phyloP scores from a whole-genome alignment of 2,797 vertebrate genomes.

The Ctenosaura bakeri region DNA sequence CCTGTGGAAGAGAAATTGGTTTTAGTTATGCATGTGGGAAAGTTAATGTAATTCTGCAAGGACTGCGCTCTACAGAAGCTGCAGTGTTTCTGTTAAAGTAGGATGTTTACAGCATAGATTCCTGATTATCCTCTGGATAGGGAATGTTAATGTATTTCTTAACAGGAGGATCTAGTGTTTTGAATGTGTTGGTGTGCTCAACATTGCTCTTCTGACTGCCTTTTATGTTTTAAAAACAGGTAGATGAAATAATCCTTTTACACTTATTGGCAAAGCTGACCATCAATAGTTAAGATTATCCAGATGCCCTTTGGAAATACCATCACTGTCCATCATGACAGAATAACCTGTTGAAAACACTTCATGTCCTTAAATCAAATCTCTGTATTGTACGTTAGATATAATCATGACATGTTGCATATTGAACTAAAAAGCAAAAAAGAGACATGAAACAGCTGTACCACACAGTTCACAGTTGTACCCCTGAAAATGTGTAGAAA shows the following conservation, averaged over 20 bases:
- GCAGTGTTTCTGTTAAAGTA: neutral
- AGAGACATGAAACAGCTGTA: too few species aligned
- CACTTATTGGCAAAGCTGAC: constrained; percentile 6
- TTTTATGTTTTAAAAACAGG: neutral
- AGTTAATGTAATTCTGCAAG: neutral
- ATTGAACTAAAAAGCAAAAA: neutral
- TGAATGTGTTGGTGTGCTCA: neutral
- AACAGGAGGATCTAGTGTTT: neutral
- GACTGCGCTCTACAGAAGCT: neutral
- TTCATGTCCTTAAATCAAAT: neutral
- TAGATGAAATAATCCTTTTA: neutral
- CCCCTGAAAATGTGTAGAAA: neutral
- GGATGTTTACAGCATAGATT: neutral
- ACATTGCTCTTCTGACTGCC: neutral
- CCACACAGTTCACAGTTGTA: neutral
- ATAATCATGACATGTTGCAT: neutral
- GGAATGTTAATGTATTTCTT: neutral
- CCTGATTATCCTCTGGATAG: neutral
- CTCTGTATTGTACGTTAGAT: neutral
- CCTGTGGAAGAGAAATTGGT: neutral
- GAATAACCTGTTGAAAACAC: neutral
- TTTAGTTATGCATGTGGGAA: neutral
- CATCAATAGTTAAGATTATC: neutral
- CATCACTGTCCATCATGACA: neutral
- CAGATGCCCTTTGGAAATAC: neutral